Evolutionary conservation across 2,888 invertebrate genomes (phyloP), one percentile per base, ranked within the genome.

Genomic region (Agrypnus murinus): DNA sequence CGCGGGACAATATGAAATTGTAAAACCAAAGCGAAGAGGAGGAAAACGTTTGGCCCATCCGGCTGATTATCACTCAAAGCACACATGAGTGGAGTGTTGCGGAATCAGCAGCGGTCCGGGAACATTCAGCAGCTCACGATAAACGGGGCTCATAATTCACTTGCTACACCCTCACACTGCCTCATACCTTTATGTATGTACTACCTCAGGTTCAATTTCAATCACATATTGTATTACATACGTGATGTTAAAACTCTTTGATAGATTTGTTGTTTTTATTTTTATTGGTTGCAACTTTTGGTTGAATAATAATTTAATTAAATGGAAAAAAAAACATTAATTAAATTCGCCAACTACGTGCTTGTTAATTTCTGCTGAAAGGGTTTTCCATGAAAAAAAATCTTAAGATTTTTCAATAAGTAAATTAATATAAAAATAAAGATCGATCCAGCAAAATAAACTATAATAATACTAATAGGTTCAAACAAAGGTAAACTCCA

Each of bases 61-160:
- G 77, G 78, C 72, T 80, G 81, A 82, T 82, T 81, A 82, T 82
- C 81, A 78, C 78, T 78, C 76, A 74, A 75, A 77, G 79, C 81
- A 80, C 80, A 82, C 81, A 81, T 81, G 82, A 81, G 78, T 79
- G 78, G 81, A 81, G 79, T 77, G 78, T 75, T 81, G 81, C 82
- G 80, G 80, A 82, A 80, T 83, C 84, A 84, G 84, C 83, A 81
- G 75, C 73, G 76, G 57, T 73, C 74, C 77, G 77, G 77, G 77
- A 79, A 77, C 70, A 65, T 70, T 70, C 70, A 70, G 70, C 70
- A 75, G 78, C 77, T 78, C 77, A 77, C 81, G 82, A 82, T 82
- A 82, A 82, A 79, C 80, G 73, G 60, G 72, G 77, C 74, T 76
- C 78, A 79, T 83, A 81, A 82, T 74, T 83, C 80, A 81, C 77